phyloP scores from a whole-genome alignment of 2,888 invertebrate genomes.

The Acronicta alni region DNA sequence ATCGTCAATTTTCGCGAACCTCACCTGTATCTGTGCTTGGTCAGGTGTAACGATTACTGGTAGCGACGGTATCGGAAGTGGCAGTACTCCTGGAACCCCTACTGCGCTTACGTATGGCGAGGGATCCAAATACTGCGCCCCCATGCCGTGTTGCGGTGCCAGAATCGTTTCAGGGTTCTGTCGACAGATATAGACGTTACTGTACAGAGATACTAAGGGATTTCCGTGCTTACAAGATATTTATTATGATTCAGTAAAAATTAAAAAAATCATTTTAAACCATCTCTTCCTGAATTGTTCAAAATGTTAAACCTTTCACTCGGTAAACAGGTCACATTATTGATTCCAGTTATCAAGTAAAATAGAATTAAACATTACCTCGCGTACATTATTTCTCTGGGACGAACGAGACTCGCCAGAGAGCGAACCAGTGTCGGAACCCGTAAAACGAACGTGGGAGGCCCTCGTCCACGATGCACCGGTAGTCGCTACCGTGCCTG shows the following conservation, averaged over 20 bases:
- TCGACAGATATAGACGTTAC: background rate
- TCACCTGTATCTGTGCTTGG: slow-evolving; percentile 79
- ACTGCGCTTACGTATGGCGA: slow-evolving; percentile 72
- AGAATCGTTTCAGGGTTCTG: slow-evolving; percentile 58
- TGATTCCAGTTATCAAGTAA: background rate
- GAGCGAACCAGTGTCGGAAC: slow-evolving; percentile 90
- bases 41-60: slow-evolving; percentile 75
- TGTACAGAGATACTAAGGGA: background rate
- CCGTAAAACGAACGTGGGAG: slow-evolving; percentile 62
- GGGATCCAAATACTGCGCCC: slow-evolving; percentile 79
- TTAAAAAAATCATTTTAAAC: too few species aligned
- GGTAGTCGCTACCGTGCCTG: slow-evolving; percentile 66
- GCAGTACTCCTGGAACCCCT: slow-evolving; percentile 65
- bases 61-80: slow-evolving; percentile 66
- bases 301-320: too few species aligned
- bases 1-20: slow-evolving; percentile 22
- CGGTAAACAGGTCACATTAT: too few species aligned
- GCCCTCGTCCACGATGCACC: slow-evolving; percentile 69
- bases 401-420: slow-evolving; percentile 92
- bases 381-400: slow-evolving; percentile 68
- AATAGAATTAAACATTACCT: slow-evolving; percentile 58
- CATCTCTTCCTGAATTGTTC: too few species aligned
- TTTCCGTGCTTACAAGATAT: too few species aligned
- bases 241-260: too few species aligned
- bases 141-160: slow-evolving; percentile 78